Conservation (phyloP, 2,888 invertebrate species). For the Nomada hirtipes region DNA sequence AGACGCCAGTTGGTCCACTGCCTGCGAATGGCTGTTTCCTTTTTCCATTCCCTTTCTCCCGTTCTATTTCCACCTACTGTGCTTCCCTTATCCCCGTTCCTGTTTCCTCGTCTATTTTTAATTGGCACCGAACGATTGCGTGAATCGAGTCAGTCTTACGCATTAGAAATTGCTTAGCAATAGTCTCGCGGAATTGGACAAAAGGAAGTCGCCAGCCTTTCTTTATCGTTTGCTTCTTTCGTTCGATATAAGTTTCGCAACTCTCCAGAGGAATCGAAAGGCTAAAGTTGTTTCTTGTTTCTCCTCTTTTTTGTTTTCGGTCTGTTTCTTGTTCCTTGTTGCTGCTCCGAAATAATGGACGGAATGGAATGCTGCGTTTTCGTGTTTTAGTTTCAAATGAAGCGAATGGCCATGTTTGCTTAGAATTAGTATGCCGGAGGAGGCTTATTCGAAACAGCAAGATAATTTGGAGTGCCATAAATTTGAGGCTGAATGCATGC, state of each 20-base stretch:
- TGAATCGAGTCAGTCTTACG: conserved; percentile 10
- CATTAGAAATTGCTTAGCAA: conserved; percentile 18
- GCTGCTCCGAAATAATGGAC: background rate
- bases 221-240: background rate
- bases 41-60: conserved; percentile 2
- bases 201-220: background rate
- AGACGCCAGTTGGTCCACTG: conserved; percentile 51
- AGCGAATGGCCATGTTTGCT: conserved; percentile 27
- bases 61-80: background rate
- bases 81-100: conserved; percentile 15
- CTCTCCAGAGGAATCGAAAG: background rate
- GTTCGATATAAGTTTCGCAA: background rate
- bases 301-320: too few species aligned
- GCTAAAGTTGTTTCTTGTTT: background rate
- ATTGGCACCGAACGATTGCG: conserved; percentile 8
- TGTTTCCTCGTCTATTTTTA: background rate
- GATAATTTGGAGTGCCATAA: conserved; percentile 60
- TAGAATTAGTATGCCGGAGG: conserved; percentile 40
- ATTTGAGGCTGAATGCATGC: conserved; percentile 48
- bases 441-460: conserved; percentile 50
- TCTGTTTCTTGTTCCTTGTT: background rate
- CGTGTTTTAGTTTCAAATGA: conserved; percentile 9
- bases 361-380: conserved; percentile 1
- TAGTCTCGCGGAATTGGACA: background rate
- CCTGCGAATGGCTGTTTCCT: conserved; percentile 41